Evolutionary conservation across 2,888 invertebrate species (phyloP), one percentile per base, ranked within the genome.

Genomic region (Hanleya hanleyi): DNA sequence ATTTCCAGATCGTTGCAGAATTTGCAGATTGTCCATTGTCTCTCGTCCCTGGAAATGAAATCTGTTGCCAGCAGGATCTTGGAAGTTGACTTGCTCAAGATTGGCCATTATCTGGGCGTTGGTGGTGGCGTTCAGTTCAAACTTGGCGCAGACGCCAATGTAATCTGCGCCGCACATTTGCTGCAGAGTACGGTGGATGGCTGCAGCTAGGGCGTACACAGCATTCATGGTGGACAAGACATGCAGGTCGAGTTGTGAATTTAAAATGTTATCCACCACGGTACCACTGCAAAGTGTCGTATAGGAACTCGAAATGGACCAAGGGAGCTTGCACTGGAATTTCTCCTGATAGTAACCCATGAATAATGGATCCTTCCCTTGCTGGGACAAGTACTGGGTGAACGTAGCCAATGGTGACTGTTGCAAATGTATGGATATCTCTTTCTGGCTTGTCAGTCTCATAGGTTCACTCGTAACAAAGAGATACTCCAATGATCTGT

Each of bases 181-280:
- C 36, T 83, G 81, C 15, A 89, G 79, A 1, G 89, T 86, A 15
- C 83, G 78, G 57, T 90, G 87, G 7, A 90, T 77, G 4, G 89
- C 91, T 37, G 84, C 85, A 3, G 86, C 87, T n/a, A 89, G 77
- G 6, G 90, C 84, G 69, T 89, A 87, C 1, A 91, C 89, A 9
- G 91, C 86, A 73, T 90, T 89, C 50, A 91, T 89, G 12, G 88
- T 89, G 6, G 88, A 84, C 6, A 88, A 73, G 1, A 88, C 83
- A 36, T 81, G 69, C 15, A 77, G 15, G 57, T 82, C 80, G 50
- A 77, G 29, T 2, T n/a, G 18, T 18, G 57, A 22, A 32, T 26
- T 57, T 12, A 57, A 32, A 29, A 57, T 26, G 57, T 15, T 22
- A 9, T 26, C 26, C 1, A 32, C 4, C 22, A 4, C 29, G 57